phyloP scores from a whole-genome alignment of 2,888 invertebrate species.

The Stenotaenia linearis region DNA sequence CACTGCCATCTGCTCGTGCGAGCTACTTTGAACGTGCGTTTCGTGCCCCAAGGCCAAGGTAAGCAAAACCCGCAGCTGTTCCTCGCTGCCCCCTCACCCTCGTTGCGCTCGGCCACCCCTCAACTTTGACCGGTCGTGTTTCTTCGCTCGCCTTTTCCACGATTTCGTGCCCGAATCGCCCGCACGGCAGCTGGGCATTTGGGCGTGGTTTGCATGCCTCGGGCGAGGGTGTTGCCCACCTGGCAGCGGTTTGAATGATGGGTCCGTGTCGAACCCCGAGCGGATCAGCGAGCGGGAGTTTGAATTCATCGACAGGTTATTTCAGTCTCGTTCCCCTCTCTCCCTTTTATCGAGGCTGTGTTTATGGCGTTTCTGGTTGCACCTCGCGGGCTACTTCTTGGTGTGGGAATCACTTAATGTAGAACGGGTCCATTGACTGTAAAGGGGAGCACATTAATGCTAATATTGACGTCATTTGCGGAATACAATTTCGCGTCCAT shows the following conservation, averaged over 20 bases:
- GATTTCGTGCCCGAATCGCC: neutral
- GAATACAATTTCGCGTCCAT: neutral
- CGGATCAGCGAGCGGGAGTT: neutral
- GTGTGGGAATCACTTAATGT: neutral
- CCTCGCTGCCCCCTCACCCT: neutral
- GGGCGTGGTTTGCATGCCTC: neutral
- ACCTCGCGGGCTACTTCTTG: neutral
- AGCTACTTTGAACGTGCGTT: neutral
- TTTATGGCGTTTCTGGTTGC: neutral
- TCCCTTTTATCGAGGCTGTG: neutral
- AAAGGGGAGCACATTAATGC: neutral
- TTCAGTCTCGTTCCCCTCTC: neutral
- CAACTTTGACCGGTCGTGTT: neutral
- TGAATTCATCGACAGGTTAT: neutral
- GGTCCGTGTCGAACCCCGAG: neutral
- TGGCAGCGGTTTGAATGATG: neutral
- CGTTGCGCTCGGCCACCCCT: neutral
- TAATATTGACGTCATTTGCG: constrained; percentile 23
- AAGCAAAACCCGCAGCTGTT: constrained; percentile 16
- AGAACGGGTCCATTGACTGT: constrained; percentile 1
- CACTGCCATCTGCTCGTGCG: neutral
- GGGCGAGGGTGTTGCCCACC: neutral
- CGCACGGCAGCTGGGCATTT: neutral
- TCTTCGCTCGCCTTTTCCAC: neutral
- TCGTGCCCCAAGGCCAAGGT: constrained; percentile 26